phyloP scores from a whole-genome alignment of 2,797 vertebrate species.

The Tenualosa ilisha region DNA sequence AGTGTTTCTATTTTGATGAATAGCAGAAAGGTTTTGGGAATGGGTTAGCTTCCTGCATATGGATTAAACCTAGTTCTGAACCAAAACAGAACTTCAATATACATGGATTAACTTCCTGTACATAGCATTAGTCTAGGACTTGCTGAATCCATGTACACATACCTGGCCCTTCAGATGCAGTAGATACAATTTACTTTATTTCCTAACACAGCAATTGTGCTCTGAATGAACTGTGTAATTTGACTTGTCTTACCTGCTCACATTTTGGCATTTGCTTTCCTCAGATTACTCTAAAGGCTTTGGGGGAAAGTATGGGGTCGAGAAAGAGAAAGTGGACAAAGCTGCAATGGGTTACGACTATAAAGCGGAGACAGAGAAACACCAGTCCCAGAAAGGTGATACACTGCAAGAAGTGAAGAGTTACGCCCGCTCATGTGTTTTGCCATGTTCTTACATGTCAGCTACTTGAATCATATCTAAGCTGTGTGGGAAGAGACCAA shows the following conservation, averaged over 20 bases:
- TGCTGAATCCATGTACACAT: too few species aligned
- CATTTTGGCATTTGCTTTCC: constrained; percentile 4
- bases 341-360: constrained; percentile 87
- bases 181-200: neutral
- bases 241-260: neutral
- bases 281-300: constrained; percentile 85
- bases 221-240: neutral
- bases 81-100: too few species aligned
- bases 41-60: too few species aligned
- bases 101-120: too few species aligned
- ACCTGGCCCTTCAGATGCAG: too few species aligned
- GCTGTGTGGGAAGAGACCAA: too few species aligned
- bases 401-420: neutral
- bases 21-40: too few species aligned
- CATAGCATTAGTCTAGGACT: too few species aligned
- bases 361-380: constrained; percentile 82
- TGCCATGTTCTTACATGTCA: neutral
- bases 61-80: too few species aligned
- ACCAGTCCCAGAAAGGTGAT: constrained; percentile 79
- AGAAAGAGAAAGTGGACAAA: constrained; percentile 85
- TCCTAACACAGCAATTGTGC: neutral
- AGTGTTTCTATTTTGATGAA: too few species aligned
- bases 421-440: too few species aligned
- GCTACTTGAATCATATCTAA: neutral
- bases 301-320: constrained; percentile 85